A percentile compares a stretch with the other conserved stretches of the same genome.
These are phyloP conservation scores for Vireo altiloquus DNA, from an alignment of 2,113 vertebrate species.

Conservation along the genomic window DNA sequence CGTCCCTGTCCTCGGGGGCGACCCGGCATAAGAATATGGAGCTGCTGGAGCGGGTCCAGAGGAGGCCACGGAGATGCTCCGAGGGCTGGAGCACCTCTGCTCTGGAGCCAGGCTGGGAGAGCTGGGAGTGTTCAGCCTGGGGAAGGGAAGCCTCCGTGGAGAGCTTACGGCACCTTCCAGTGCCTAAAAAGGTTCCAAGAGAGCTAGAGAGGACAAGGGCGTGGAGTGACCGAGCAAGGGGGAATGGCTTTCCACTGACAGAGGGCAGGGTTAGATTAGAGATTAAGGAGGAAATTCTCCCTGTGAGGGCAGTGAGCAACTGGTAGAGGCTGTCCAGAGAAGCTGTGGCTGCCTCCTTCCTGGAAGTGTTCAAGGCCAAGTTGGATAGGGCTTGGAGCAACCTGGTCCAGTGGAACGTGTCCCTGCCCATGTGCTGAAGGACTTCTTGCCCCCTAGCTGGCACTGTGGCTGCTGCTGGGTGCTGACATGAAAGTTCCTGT, in stretches of 20 bases:
- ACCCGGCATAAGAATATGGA: neutral
- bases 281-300: neutral
- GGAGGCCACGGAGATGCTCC: neutral
- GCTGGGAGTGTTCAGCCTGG: neutral
- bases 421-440: neutral
- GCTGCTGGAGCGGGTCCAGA: neutral
- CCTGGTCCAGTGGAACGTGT: neutral
- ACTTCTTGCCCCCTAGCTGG: neutral
- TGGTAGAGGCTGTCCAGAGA: neutral
- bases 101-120: neutral
- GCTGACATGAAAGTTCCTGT: neutral
- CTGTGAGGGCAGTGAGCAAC: neutral
- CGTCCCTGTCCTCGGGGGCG: neutral
- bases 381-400: neutral
- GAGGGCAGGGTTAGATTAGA: neutral
- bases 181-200: neutral
- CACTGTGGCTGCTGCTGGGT: fast-evolving
- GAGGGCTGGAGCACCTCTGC: neutral
- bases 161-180: neutral
- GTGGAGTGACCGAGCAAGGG: neutral
- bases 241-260: neutral
- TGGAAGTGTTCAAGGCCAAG: neutral
- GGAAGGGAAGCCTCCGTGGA: neutral
- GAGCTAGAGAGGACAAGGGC: neutral
- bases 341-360: neutral